phyloP scores from a whole-genome alignment of 92 coral and sea anemone genomes.

The Porites lobata region DNA sequence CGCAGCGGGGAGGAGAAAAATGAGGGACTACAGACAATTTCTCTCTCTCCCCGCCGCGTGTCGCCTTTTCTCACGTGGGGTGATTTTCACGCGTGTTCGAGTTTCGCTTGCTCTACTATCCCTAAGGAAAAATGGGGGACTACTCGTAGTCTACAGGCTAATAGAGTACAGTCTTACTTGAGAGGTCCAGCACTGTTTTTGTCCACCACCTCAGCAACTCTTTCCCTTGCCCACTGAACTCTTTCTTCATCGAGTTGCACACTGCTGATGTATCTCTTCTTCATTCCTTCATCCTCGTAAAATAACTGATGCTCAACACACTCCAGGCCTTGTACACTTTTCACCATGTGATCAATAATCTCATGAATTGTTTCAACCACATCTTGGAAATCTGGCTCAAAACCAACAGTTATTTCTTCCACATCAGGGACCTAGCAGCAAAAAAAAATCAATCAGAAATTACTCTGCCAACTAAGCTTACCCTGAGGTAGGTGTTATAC shows the following conservation, averaged over 20 bases:
- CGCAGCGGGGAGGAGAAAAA: no score
- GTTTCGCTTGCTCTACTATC: no score
- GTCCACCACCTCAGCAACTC: conserved; percentile 82
- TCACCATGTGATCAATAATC: conserved; percentile 84
- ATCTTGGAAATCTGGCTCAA: conserved; percentile 80
- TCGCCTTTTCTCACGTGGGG: no score
- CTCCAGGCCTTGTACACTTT: conserved; percentile 77
- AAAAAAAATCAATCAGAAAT: no score
- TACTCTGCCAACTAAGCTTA: no score
- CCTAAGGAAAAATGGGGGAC: no score
- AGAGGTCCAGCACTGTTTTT: conserved; percentile 89
- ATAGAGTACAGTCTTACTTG: conserved; percentile 66
- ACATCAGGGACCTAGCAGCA: conserved; percentile 65
- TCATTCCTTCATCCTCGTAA: conserved; percentile 93
- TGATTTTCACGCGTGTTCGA: no score
- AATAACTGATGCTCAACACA: conserved; percentile 92
- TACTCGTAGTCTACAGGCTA: background rate
- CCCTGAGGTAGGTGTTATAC: no score
- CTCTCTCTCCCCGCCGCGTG: no score
- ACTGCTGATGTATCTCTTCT: conserved; percentile 66
- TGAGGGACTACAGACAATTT: no score
- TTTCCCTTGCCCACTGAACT: conserved; percentile 80
- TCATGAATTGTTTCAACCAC: conserved; percentile 72
- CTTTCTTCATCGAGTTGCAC: conserved; percentile 86
- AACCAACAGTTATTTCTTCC: conserved; percentile 82